phyloP scores from a whole-genome alignment of 2,888 invertebrate species.

The Drosophila anomalipes region DNA sequence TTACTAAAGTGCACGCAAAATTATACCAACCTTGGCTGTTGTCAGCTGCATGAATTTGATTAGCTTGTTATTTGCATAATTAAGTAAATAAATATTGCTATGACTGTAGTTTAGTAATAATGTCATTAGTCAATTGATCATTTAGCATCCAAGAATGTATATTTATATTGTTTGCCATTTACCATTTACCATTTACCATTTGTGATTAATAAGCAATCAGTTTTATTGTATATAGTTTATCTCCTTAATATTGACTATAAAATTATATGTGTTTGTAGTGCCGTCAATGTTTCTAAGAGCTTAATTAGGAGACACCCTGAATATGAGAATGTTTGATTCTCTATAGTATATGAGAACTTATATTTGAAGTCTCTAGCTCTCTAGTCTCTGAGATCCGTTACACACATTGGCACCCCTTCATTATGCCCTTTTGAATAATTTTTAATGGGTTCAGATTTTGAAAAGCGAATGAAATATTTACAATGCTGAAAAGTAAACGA shows the following conservation, averaged over 20 bases:
- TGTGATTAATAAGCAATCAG: background rate
- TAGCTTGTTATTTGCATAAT: conserved; percentile 34
- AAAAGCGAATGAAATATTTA: conserved; percentile 1
- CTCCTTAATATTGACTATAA: background rate
- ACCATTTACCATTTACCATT: background rate
- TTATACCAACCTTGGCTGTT: conserved; percentile 39
- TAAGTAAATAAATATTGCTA: background rate
- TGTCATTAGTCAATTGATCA: no score
- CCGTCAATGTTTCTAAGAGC: no score
- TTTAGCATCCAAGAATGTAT: background rate
- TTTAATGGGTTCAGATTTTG: background rate
- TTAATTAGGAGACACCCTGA: no score
- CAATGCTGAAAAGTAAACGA: conserved; percentile 9
- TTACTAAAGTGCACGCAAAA: conserved; percentile 54
- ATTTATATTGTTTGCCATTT: background rate
- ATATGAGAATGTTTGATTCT: no score
- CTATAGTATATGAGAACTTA: background rate
- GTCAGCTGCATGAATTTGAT: conserved; percentile 18
- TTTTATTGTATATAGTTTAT: background rate
- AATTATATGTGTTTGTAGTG: background rate
- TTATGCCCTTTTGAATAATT: background rate
- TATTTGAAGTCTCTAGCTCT: background rate
- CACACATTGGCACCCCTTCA: background rate
- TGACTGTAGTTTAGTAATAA: background rate
- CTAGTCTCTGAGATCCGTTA: background rate